Base-by-base conservation (phyloP, 1,140 invertebrate genomes). In the Chelonus insularis region DNA sequence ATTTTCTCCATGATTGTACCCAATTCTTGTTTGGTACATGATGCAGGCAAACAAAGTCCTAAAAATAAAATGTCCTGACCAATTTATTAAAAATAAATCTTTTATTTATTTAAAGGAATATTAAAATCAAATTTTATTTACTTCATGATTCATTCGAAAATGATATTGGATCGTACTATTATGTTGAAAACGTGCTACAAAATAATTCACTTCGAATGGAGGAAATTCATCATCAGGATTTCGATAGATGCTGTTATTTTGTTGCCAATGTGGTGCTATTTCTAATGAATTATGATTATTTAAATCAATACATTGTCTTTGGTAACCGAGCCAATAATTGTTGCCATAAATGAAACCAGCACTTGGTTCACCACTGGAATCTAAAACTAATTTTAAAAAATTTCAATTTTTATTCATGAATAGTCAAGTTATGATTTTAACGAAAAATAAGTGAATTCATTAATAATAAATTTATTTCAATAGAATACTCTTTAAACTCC, bases 261-360 rank as follows among this genome's bases (percentile, higher is more conserved):
- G 41, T 39, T 60, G 41, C 20, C 39, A 51, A 0, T 69, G 56
- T 4, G 67, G 36, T 0, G 64, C 54, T 0, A 82, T 39, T 5
- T 68, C 25, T 0, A 82, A 48, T 5, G 64, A 67, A 0, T 59
- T 48, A 0, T 37, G 69, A 37, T 79, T 77, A 0, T 25, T 59
- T 0, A 73, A 45, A 8, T 81, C 75, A 0, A 69, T 3, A 57
- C 84, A 84, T 12, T 83, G 76, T 5, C 37, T 70, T 12, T 64
- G 58, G n/a, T 68, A 69, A 0, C 84, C 84, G 16, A 83, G 1
- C 84, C 84, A 85, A 36, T 76, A 79, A 66, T 83, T 84, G 59
- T 84, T 81, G 1, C 83, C 83, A 18, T 78, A 79, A 5, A 79
- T 56, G 32, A 84, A 82, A 4, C 82, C 81, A 0, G 73, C 14